phyloP scores from a whole-genome alignment of 2,797 vertebrate genomes.

The Cygnus olor region DNA sequence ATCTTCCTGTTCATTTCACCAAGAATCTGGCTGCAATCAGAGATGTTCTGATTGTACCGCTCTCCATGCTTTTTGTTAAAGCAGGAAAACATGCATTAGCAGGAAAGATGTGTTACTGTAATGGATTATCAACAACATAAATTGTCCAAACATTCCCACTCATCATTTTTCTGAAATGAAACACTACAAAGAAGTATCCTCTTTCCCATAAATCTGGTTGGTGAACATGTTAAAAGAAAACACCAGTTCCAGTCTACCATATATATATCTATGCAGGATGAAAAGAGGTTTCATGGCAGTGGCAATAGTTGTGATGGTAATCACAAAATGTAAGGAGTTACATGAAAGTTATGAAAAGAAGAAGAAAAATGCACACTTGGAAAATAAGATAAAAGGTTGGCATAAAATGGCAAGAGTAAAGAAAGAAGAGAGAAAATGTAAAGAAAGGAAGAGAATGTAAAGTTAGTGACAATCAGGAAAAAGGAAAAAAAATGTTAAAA shows the following conservation, averaged over 20 bases:
- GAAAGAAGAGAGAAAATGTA: background rate
- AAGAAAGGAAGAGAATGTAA: conserved; percentile 1
- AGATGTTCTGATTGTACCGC: background rate
- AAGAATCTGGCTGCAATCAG: background rate
- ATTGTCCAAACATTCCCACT: background rate
- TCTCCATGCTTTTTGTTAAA: background rate
- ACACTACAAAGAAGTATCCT: background rate
- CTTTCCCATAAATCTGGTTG: background rate
- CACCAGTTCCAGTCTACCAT: background rate
- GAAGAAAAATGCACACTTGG: background rate
- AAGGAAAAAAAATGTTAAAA: background rate
- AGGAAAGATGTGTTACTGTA: background rate
- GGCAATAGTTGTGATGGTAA: background rate
- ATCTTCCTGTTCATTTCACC: background rate
- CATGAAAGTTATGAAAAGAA: background rate
- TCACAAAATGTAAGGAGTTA: background rate
- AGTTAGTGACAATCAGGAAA: background rate
- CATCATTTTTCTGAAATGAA: background rate
- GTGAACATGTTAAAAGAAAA: background rate
- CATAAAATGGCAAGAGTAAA: background rate
- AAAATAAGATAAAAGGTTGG: background rate
- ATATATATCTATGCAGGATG: background rate
- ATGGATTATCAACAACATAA: background rate
- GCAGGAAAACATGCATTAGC: background rate
- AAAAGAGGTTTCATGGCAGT: background rate